Conservation (phyloP, 2,113 vertebrate genomes). For the Coptodon bakossiorum region DNA sequence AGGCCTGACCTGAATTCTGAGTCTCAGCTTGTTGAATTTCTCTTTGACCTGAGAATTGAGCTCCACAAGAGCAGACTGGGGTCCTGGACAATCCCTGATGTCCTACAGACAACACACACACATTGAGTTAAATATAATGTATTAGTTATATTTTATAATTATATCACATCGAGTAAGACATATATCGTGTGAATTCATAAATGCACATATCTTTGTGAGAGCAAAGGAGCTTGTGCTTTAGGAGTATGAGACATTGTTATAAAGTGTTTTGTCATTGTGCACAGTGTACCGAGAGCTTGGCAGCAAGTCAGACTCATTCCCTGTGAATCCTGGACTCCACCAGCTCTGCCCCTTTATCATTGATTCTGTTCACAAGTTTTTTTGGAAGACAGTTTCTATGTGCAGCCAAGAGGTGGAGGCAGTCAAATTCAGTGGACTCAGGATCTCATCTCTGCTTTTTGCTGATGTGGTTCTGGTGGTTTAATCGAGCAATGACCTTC, state of each 20-base stretch:
- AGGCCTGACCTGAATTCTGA: slow-evolving; percentile 83
- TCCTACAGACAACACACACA: slow-evolving; percentile 45
- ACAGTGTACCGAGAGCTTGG: background rate
- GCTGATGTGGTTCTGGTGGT: background rate
- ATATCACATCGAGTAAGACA: background rate
- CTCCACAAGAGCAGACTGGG: slow-evolving; percentile 76
- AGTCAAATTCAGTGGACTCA: background rate
- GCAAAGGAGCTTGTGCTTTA: background rate
- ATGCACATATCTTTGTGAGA: background rate
- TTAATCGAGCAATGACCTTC: background rate
- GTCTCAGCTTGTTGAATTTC: slow-evolving; percentile 80
- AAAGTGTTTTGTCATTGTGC: background rate
- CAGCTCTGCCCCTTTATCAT: background rate
- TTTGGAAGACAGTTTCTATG: background rate
- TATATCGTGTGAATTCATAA: background rate
- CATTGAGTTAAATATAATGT: background rate
- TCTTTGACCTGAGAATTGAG: slow-evolving; percentile 86
- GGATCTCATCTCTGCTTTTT: background rate
- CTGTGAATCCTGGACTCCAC: background rate
- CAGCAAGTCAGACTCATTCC: background rate
- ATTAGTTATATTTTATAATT: background rate
- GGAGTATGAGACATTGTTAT: background rate
- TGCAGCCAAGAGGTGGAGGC: background rate
- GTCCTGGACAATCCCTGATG: slow-evolving; percentile 79
- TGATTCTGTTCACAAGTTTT: background rate